Conservation (phyloP, 2,113 vertebrate species). For the Onychostoma macrolepis region DNA sequence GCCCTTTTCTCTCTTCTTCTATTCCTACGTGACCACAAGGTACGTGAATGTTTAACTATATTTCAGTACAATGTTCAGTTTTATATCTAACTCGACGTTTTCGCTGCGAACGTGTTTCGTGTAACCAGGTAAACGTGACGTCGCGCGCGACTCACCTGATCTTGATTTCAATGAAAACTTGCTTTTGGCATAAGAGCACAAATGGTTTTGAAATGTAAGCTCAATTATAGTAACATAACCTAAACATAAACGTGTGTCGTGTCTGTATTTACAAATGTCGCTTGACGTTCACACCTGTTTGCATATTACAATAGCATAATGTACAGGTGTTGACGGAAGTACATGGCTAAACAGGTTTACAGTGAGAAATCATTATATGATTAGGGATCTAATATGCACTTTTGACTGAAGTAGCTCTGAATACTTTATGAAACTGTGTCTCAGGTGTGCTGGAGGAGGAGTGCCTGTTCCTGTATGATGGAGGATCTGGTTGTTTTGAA, state of each 20-base stretch:
- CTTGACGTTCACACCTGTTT: neutral
- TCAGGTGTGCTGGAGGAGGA: neutral
- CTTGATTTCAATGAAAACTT: neutral
- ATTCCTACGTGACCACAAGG: neutral
- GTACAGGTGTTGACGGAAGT: constrained; percentile 6
- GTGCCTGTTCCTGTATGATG: constrained; percentile 69
- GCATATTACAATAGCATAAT: neutral
- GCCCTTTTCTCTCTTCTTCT: neutral
- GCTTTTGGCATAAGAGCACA: neutral
- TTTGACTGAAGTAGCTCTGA: neutral
- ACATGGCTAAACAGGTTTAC: neutral
- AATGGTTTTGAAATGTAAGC: neutral
- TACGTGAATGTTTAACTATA: neutral
- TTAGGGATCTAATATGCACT: no score
- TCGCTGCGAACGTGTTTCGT: no score
- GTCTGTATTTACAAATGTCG: neutral
- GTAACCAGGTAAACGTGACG: neutral
- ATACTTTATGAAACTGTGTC: neutral
- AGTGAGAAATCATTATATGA: no score
- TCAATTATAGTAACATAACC: neutral
- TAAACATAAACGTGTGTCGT: neutral
- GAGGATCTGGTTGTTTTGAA: constrained; percentile 83
- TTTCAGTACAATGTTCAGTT: neutral
- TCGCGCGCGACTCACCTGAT: neutral
- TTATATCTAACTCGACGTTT: neutral